Percentiles rank a stretch among this genome's conserved stretches.
Evolutionary conservation across 2,888 invertebrate species (phyloP).

Genomic region (Dioctria linearis): DNA sequence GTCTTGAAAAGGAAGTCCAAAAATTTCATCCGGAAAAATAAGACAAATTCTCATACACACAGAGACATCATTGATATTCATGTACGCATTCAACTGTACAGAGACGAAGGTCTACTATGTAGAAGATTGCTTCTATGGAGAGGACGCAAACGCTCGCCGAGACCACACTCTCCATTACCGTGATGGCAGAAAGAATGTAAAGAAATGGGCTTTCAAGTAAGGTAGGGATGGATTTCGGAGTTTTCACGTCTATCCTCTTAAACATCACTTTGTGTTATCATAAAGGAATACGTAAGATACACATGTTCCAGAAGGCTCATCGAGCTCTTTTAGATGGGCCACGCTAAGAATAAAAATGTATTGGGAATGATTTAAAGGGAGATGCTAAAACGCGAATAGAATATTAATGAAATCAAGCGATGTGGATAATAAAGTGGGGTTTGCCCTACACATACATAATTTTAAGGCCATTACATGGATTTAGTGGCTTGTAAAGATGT

Average conservation of each 20-base stretch:
- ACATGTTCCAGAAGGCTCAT: slow-evolving; percentile 44
- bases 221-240: slow-evolving; percentile 51
- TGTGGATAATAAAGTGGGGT: slow-evolving; percentile 52
- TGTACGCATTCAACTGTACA: slow-evolving; percentile 47
- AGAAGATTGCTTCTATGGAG: slow-evolving; percentile 40
- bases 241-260: slow-evolving; percentile 48
- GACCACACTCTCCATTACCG: slow-evolving; percentile 44
- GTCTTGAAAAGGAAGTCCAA: slow-evolving; percentile 50
- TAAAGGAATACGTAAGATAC: slow-evolving; percentile 52
- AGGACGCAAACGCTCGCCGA: slow-evolving; percentile 36
- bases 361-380: slow-evolving; percentile 57
- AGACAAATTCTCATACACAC: slow-evolving; percentile 51
- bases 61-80: slow-evolving; percentile 50
- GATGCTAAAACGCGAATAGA: slow-evolving; percentile 54
- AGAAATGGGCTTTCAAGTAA: slow-evolving; percentile 32
- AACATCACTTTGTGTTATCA: slow-evolving; percentile 50
- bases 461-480: slow-evolving; percentile 52
- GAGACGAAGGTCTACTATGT: slow-evolving; percentile 44
- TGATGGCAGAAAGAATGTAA: slow-evolving; percentile 37
- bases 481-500: slow-evolving; percentile 33
- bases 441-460: slow-evolving; percentile 48
- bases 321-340: slow-evolving; percentile 34
- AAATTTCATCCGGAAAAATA: slow-evolving; percentile 53
- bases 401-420: slow-evolving; percentile 57
- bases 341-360: slow-evolving; percentile 55